Conservation (phyloP, 2,113 vertebrate genomes). For the Chiloscyllium plagiosum region DNA sequence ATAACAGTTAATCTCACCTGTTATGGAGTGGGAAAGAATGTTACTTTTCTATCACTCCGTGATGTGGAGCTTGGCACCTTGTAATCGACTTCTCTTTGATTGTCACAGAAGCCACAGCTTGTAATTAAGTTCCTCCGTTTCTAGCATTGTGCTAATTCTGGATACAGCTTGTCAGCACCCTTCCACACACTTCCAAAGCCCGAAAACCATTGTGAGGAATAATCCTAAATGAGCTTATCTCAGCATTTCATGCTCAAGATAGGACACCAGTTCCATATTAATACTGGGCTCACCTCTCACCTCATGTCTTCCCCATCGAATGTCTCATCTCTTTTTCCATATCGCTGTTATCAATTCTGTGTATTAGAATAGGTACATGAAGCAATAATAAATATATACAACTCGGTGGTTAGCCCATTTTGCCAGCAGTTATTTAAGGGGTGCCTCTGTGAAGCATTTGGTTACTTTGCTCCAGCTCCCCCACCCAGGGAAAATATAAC, state of each 20-base stretch:
- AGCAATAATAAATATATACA: neutral
- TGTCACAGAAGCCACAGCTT: constrained; percentile 23
- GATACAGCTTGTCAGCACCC: neutral
- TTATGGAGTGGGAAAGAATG: neutral
- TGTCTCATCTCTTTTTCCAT: neutral
- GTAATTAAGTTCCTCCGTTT: neutral
- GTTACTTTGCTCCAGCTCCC: neutral
- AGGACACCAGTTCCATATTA: neutral
- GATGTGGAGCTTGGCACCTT: neutral
- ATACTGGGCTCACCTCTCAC: neutral
- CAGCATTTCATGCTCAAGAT: neutral
- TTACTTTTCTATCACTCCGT: neutral
- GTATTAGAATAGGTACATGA: neutral
- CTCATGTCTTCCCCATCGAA: neutral
- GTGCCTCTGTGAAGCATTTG: neutral
- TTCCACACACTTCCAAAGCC: neutral
- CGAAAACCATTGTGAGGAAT: neutral
- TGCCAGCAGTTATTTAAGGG: neutral
- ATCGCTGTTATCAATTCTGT: neutral
- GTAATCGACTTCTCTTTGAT: neutral
- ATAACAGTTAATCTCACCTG: neutral
- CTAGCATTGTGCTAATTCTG: constrained; percentile 31
- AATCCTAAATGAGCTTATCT: neutral
- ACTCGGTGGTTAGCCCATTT: neutral
- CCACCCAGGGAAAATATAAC: neutral